A percentile compares a stretch with the other conserved stretches of the same genome.
phyloP scores from a whole-genome alignment of 30 jellyfish, hydroid and myxozoan genomes.

The Turritopsis dohrnii region DNA sequence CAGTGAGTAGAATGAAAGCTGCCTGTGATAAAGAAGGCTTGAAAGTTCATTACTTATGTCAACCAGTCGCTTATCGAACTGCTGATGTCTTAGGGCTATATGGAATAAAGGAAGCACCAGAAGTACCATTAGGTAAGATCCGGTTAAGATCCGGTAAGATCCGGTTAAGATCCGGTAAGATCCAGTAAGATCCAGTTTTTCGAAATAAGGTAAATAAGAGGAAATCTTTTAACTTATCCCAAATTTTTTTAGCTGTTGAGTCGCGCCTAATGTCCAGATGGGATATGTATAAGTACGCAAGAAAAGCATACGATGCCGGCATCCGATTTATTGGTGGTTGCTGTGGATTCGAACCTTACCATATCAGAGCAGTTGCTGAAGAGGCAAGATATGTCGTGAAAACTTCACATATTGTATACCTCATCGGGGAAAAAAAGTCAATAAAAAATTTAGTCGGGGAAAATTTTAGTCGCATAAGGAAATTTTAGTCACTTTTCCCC shows the following conservation, averaged over 20 bases:
- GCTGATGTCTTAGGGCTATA: slow-evolving; percentile 43
- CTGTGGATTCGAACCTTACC: slow-evolving; percentile 32
- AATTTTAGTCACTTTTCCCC: no score
- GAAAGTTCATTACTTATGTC: slow-evolving; percentile 45
- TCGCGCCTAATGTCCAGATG: slow-evolving; percentile 30
- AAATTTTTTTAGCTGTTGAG: not conserved
- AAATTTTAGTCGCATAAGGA: no score
- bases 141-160: no score
- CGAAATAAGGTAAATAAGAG: not conserved
- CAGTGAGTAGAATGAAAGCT: slow-evolving; percentile 40
- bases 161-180: no score
- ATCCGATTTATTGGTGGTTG: slow-evolving; percentile 46
- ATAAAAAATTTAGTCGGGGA: no score
- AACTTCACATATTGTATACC: not conserved
- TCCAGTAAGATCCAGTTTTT: no score
- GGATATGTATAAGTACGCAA: slow-evolving; percentile 32
- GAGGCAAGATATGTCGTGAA: slow-evolving; percentile 15
- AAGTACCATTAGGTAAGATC: slow-evolving; percentile 34
- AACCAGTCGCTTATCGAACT: slow-evolving; percentile 53
- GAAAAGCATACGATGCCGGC: slow-evolving; percentile 42
- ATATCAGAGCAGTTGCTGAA: slow-evolving; percentile 46
- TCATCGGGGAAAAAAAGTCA: no score
- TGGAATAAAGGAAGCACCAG: slow-evolving; percentile 53
- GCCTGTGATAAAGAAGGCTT: slow-evolving; percentile 57
- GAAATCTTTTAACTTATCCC: no score